phyloP scores from a whole-genome alignment of 1,140 invertebrate genomes.

The Pogonus chalceus region DNA sequence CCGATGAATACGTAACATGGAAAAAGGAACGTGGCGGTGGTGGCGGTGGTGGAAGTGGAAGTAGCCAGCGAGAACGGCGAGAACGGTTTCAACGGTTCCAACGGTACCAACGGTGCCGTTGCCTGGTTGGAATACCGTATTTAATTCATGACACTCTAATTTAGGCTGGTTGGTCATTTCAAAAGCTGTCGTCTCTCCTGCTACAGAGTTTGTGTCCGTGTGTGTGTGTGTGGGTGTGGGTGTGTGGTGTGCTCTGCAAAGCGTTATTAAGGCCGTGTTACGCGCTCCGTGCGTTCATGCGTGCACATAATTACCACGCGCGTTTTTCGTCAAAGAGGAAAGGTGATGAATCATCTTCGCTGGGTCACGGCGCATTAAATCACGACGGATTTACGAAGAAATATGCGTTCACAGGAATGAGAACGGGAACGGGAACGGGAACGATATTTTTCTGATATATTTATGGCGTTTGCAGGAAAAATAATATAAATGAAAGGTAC shows the following conservation, averaged over 20 bases:
- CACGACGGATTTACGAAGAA: background rate
- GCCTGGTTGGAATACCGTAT: background rate
- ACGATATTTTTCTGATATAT: background rate
- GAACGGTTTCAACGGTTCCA: too few relatives aligned
- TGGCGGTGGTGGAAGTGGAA: too few relatives aligned
- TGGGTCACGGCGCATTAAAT: background rate
- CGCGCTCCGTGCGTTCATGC: background rate
- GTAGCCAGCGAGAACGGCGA: too few relatives aligned
- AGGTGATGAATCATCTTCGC: background rate
- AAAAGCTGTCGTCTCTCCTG: too few relatives aligned
- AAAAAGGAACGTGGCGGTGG: background rate
- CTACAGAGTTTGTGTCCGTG: too few relatives aligned
- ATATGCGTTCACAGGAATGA: background rate
- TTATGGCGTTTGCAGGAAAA: background rate
- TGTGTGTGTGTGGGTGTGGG: too few relatives aligned
- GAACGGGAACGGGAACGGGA: too few relatives aligned
- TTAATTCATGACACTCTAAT: constrained; percentile 4
- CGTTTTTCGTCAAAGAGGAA: constrained; percentile 2
- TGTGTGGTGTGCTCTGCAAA: background rate
- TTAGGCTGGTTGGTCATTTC: background rate
- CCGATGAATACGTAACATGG: background rate
- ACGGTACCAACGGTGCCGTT: too few relatives aligned
- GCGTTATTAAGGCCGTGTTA: constrained; percentile 1
- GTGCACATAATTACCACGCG: background rate
- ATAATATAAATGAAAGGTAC: background rate